These are phyloP conservation scores for Actinia tenebrosa DNA, from an alignment of 64 coral and sea anemone species.

Conservation along the genomic window DNA sequence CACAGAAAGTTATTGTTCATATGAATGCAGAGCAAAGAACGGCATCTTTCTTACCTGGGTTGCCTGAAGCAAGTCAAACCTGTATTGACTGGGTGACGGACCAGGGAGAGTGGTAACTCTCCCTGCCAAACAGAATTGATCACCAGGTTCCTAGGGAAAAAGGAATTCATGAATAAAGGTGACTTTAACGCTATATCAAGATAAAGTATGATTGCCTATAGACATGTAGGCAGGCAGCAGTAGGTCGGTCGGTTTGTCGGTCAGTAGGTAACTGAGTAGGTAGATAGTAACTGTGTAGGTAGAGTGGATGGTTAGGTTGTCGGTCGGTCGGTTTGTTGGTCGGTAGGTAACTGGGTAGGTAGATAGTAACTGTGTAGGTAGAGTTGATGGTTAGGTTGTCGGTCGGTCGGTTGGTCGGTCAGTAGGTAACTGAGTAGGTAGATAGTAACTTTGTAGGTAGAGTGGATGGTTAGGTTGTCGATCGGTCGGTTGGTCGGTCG, in stretches of 20 bases:
- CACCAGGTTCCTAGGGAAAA: conserved; percentile 31
- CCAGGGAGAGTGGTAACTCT: conserved; percentile 40
- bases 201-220: too few species aligned
- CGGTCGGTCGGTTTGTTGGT: too few species aligned
- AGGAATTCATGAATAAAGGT: not conserved
- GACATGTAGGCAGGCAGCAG: not conserved
- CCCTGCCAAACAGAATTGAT: conserved; percentile 43
- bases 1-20: too few species aligned
- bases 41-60: conserved; percentile 29
- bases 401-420: not conserved
- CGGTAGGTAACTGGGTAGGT: too few species aligned
- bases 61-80: conserved; percentile 55
- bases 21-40: not conserved
- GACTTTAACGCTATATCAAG: too few species aligned
- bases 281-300: too few species aligned
- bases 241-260: not conserved
- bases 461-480: too few species aligned
- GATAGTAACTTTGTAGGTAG: too few species aligned
- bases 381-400: not conserved
- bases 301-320: too few species aligned
- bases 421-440: not conserved
- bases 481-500: not conserved
- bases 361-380: too few species aligned
- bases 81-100: conserved; percentile 38
- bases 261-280: too few species aligned